Base-by-base conservation (phyloP, 2,888 invertebrate species). In the Temnothorax rugatulus region DNA sequence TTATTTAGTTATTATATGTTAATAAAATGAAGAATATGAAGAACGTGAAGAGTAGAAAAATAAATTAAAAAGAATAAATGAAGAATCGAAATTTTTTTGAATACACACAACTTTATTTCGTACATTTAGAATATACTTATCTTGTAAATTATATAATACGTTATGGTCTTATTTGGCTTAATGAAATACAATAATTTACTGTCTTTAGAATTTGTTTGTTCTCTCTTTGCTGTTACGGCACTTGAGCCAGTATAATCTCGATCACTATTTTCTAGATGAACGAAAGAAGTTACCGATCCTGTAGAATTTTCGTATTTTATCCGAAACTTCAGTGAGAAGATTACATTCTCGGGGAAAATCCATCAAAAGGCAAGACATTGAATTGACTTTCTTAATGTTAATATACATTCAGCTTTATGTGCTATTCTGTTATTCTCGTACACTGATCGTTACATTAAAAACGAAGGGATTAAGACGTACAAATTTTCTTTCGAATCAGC, bases 81-180 rank as follows among this genome's bases (percentile, higher is more conserved):
- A 71, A 25, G 29, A 61, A 38, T 34, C 61, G 15, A 15, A 41
- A 64, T 41, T 25, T 41, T 71, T 71, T 81, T 57, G 57, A 81
- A 82, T 82, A 76, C 66, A 68, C 66, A 68, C 71, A 64, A 76
- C 54, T 86, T 81, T 77, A 69, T 69, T 73, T 82, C 75, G 38
- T 74, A 63, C 74, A 74, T 63, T 63, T 75, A 63, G 34, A 15
- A 52, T 59, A 57, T 64, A 73, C 66, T 68, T 79, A 79, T 73
- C 59, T 79, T 38, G 59, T 81, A 81, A 81, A 73, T 81, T 81
- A 73, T 81, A 81, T 73, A 81, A 81, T 81, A 81, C 47, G 77
- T 77, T 77, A 77, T 77, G 79, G 74, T 81, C 79, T 81, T 81
- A 73, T 81, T 81, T 81, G 74, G 79, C 79, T 81, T 81, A 81